phyloP scores from a whole-genome alignment of 2,113 vertebrate species.

The Gila orcuttii region DNA sequence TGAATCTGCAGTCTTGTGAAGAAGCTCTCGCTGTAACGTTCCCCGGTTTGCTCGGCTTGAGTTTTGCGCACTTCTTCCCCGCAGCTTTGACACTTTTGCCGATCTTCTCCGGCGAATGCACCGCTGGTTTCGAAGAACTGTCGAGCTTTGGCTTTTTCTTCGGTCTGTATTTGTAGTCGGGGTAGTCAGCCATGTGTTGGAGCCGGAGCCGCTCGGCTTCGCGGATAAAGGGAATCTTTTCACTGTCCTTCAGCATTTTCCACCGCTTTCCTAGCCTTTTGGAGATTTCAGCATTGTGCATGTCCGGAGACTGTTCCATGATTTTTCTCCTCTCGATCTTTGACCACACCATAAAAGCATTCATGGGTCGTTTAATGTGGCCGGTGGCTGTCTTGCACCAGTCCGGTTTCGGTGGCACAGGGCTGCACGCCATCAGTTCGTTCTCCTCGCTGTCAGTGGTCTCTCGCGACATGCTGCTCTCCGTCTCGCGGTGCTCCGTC shows the following conservation, averaged over 20 bases:
- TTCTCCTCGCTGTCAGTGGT: slow-evolving; percentile 84
- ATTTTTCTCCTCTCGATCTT: slow-evolving; percentile 94
- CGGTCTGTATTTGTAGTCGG: slow-evolving; percentile 97
- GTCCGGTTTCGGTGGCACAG: slow-evolving; percentile 84
- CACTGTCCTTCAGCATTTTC: slow-evolving; percentile 90
- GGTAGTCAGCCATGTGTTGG: slow-evolving; percentile 98
- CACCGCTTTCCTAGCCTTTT: slow-evolving; percentile 94
- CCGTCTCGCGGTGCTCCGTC: slow-evolving; percentile 76
- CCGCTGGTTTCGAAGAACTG: slow-evolving; percentile 76
- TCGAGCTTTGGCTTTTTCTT: slow-evolving; percentile 94
- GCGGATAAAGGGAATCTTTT: slow-evolving; percentile 95
- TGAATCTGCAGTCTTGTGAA: slow-evolving; percentile 77
- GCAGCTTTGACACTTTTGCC: slow-evolving; percentile 75
- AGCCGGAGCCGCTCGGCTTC: slow-evolving; percentile 95
- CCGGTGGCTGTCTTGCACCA: slow-evolving; percentile 92
- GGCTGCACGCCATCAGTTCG: slow-evolving; percentile 84
- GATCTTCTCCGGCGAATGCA: slow-evolving; percentile 84
- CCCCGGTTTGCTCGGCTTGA: slow-evolving; percentile 73
- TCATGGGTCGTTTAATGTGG: slow-evolving; percentile 97
- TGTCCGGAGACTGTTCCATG: slow-evolving; percentile 92
- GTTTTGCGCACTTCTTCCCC: slow-evolving; percentile 81
- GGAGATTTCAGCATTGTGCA: slow-evolving; percentile 98
- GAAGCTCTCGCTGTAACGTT: slow-evolving; percentile 44
- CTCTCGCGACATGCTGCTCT: slow-evolving; percentile 82
- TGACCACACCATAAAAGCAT: slow-evolving; percentile 99